Base-by-base conservation (phyloP, 2,888 invertebrate species). In the Octodonta nipae region DNA sequence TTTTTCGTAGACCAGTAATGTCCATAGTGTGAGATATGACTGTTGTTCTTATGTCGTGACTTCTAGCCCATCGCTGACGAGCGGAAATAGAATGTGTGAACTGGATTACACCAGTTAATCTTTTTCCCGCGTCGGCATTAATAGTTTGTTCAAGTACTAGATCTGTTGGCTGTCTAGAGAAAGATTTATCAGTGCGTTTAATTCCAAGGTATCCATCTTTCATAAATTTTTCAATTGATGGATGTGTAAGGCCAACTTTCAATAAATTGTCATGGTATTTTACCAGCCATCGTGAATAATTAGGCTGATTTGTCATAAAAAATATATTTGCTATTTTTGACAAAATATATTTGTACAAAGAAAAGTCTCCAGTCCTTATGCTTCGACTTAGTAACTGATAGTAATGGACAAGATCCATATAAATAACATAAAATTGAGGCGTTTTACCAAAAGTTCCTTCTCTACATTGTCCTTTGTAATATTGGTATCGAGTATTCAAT, bases 311-410 rank as follows among this genome's bases (percentile, higher is more conserved):
- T 3, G 33, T 15, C 7, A 20, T 11, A 20, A 38, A 38, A 26
- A 38, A 35, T 7, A 35, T 7, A 26, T 32, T 42, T 8, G 34
- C 25, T 5, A 40, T 36, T 26, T 40, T 34, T 4, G 45, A 41
- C 15, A 55, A 36, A 26, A 47, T 32, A 22, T 38, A 46, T 35
- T 44, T 34, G 24, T 24, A 38, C n/a, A 42, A 17, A 16, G 50
- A 34, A 30, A 55, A 47, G 41, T 58, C 42, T 8, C 44, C 41
- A 11, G 41, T 48, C 13, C 55, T 32, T 28, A 56, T 47, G 27
- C 54, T 54, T 30, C 44, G 38, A 13, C 17, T 28, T 12, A 56
- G 38, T 5, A 34, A 26, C 1, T 46, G 26, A 33, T 51, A 56
- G 32, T 52, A 38, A 35, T 49, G 37, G 5, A 55, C 28, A 4